Evolutionary conservation across 2,113 vertebrate species (phyloP), one percentile per base, ranked within the genome.

Genomic region (Narcine bancroftii): DNA sequence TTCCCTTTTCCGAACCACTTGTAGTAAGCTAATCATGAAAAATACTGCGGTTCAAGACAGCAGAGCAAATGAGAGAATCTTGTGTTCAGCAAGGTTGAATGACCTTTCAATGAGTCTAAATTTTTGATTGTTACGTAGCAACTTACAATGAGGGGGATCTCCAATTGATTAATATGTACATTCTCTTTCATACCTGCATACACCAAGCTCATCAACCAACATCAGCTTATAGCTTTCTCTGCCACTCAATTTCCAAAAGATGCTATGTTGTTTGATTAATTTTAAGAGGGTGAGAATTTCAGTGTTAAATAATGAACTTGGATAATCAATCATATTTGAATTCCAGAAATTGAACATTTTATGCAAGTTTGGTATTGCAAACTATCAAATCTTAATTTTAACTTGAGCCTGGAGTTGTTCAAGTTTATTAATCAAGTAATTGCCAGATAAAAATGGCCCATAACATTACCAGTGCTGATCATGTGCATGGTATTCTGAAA

Each of bases 401-500:
- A 83, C 79, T 83, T 83, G 45, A 21, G 19, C 17, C 75, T 47
- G 36, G 75, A 47, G 26, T 50, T 81, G 77, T 10, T 81, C 42
- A 50, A 24, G 9, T 10, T 45, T 81, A 29, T 10, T 45, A 81
- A 81, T 21, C 45, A 83, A 47, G 29, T 83, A 53, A 79, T 47
- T 79, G 42, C 76, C 76, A 83, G 79, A 83, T 50, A 47, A 47
- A 83, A 83, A 83, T 13, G 11, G 79, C 53, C 79, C 79, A 33
- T 15, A 56, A 63, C 45, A 56, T 53, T n/a, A 53, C 26, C 47
- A 56, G 15, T 33, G 26, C 50, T 81, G 29, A n/a, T 3, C 50
- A 13, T 50, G 13, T 83, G 79, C 26, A 53, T 45, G 7, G 42
- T 83, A 83, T 53, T 83, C 47, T 83, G 47, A 24, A 83, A 13